Conservation (phyloP, 2,113 vertebrate species). For the Isichthys henryi region DNA sequence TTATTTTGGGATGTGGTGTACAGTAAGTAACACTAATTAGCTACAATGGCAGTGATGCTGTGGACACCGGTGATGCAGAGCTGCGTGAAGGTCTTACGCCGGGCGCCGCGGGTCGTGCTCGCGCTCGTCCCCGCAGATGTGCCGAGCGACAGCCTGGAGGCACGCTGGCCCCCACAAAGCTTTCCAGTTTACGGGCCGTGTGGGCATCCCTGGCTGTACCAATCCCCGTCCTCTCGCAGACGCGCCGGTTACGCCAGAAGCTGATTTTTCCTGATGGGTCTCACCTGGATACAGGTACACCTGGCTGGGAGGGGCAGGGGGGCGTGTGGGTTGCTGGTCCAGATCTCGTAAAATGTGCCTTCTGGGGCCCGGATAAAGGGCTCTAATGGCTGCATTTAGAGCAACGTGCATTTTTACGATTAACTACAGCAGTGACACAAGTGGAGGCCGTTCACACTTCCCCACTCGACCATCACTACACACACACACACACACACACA, state of each 20-base stretch:
- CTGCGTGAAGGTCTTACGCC: background rate
- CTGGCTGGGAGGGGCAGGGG: background rate
- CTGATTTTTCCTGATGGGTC: background rate
- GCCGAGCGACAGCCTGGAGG: background rate
- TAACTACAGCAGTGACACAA: slow-evolving; percentile 32
- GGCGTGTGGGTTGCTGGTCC: background rate
- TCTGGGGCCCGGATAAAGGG: background rate
- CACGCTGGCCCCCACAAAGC: background rate
- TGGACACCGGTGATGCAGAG: background rate
- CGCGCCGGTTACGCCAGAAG: background rate
- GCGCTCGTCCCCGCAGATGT: too few species aligned
- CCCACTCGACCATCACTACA: background rate
- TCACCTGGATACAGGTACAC: background rate
- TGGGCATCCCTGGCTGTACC: background rate
- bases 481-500: background rate
- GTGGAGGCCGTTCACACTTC: slow-evolving; percentile 31
- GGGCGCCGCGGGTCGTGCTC: background rate
- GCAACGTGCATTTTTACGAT: slow-evolving; percentile 30
- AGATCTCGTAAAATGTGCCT: background rate
- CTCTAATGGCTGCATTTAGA: background rate
- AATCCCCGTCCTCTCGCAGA: background rate
- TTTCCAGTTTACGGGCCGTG: background rate
- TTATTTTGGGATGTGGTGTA: background rate
- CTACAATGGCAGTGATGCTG: background rate
- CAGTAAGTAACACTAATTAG: slow-evolving; percentile 6